Evolutionary conservation across 2,797 vertebrate genomes (phyloP).

Genomic region (Adrianichthys oophorus): DNA sequence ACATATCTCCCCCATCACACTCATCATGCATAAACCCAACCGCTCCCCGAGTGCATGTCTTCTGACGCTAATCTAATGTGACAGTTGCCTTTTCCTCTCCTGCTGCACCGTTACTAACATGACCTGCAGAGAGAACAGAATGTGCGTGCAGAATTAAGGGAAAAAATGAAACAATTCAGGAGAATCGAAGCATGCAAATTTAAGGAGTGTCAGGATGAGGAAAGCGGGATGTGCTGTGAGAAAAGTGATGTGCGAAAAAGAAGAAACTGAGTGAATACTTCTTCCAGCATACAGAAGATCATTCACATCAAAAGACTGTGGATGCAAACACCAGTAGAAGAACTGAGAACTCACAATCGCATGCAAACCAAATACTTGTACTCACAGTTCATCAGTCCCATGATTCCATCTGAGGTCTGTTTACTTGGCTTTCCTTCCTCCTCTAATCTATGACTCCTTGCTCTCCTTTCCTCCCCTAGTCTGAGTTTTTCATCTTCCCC

Average conservation of each 20-base stretch:
- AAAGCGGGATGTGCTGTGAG: conserved; percentile 4
- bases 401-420: conserved; percentile 30
- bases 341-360: not conserved
- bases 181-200: conserved; percentile 1
- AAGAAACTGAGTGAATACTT: not conserved
- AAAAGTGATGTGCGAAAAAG: conserved; percentile 6
- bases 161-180: not conserved
- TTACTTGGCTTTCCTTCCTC: conserved; percentile 16
- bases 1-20: conserved; percentile 9
- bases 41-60: conserved; percentile 31
- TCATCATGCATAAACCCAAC: conserved; percentile 40
- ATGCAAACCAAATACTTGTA: conserved; percentile 29
- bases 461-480: conserved; percentile 25
- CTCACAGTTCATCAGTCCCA: conserved; percentile 50
- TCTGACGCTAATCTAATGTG: conserved; percentile 52
- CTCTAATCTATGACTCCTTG: conserved; percentile 8
- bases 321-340: conserved; percentile 2
- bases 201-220: conserved; percentile 4
- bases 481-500: conserved; percentile 30
- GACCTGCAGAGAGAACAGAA: conserved; percentile 28
- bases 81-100: conserved; percentile 59
- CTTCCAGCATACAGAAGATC: conserved; percentile 1
- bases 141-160: conserved; percentile 10
- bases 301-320: not conserved
- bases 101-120: conserved; percentile 35